A percentile compares a stretch with the other conserved stretches of the same genome.
Evolutionary conservation across 2,888 invertebrate genomes (phyloP).

Genomic region (Tenthredo distinguenda): DNA sequence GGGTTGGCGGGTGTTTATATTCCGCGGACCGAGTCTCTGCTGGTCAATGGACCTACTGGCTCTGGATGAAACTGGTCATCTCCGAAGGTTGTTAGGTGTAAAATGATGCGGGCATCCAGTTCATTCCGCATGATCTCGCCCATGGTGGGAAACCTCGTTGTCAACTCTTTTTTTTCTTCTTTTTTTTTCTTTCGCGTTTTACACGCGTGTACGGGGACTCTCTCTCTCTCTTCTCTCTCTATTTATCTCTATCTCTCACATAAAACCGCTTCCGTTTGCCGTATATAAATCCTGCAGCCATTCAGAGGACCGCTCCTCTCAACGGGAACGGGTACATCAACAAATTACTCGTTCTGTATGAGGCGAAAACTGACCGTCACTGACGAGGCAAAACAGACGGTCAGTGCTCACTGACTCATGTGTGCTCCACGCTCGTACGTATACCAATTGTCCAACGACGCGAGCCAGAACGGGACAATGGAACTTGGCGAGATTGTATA

Average conservation of each 20-base stretch:
- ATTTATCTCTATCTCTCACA: background rate
- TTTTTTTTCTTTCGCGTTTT: background rate
- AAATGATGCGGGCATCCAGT: slow-evolving; percentile 39
- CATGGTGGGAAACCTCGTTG: background rate
- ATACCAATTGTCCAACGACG: slow-evolving; percentile 24
- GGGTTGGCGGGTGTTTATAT: slow-evolving; percentile 9
- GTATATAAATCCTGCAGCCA: background rate
- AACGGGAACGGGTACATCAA: background rate
- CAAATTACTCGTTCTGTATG: slow-evolving; percentile 18
- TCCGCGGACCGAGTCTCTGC: background rate
- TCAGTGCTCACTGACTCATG: slow-evolving; percentile 1
- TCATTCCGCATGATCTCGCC: slow-evolving; percentile 31
- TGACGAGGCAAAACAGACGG: background rate
- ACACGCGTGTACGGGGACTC: background rate
- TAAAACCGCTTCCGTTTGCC: slow-evolving; percentile 18
- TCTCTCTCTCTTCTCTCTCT: background rate
- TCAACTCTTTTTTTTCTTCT: background rate
- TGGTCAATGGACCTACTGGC: background rate
- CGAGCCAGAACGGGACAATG: slow-evolving; percentile 19
- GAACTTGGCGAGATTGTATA: background rate
- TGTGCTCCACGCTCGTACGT: background rate
- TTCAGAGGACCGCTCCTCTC: slow-evolving; percentile 10
- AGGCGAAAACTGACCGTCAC: background rate
- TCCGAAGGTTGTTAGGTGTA: slow-evolving; percentile 4
- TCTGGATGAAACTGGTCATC: slow-evolving; percentile 40